Conservation (phyloP, 2,113 vertebrate genomes). For the Eretmochelys imbricata region DNA sequence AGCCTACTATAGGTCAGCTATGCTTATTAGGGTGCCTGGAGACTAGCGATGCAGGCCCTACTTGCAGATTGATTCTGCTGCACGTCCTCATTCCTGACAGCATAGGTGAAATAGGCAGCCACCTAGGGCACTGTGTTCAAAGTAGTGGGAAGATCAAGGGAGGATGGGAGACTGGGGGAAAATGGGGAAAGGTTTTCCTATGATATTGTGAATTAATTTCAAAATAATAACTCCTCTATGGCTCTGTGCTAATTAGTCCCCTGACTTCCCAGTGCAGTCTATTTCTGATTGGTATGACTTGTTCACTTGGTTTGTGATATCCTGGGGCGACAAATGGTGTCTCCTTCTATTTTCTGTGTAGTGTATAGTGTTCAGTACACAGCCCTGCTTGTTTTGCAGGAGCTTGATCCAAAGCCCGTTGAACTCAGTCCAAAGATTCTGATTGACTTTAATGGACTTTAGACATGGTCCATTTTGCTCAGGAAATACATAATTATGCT, state of each 20-base stretch:
- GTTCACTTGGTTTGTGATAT: background rate
- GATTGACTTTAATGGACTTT: background rate
- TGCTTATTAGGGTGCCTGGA: background rate
- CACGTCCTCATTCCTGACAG: background rate
- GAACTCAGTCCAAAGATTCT: background rate
- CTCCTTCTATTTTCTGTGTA: background rate
- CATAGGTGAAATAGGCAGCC: background rate
- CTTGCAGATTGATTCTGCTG: background rate
- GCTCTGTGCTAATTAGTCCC: background rate
- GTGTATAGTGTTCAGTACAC: background rate
- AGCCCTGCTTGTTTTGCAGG: background rate
- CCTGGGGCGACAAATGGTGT: background rate
- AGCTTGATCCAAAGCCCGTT: background rate
- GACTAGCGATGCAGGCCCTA: background rate
- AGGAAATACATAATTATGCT: background rate
- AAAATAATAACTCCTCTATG: background rate
- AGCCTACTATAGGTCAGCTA: background rate
- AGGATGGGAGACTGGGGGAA: background rate
- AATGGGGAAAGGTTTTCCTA: background rate
- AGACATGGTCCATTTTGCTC: background rate
- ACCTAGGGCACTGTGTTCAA: slow-evolving; percentile 4
- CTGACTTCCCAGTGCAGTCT: background rate
- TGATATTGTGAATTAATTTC: background rate
- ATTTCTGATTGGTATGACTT: background rate
- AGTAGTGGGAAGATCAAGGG: slow-evolving; percentile 39